phyloP scores from a whole-genome alignment of 2,797 vertebrate species.

The Coregonus sp. region DNA sequence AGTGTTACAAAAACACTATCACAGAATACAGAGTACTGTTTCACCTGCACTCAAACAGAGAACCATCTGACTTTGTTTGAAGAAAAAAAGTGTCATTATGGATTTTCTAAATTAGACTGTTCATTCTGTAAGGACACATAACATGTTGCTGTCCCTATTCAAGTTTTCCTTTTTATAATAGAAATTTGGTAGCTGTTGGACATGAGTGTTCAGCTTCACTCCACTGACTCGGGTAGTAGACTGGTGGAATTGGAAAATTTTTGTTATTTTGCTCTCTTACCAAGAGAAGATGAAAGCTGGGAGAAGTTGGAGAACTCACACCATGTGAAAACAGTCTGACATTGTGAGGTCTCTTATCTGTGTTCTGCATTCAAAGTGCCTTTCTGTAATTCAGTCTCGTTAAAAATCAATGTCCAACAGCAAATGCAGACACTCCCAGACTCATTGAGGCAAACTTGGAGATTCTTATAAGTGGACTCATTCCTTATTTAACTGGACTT shows the following conservation, averaged over 20 bases:
- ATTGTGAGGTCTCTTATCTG: neutral
- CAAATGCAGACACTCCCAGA: neutral
- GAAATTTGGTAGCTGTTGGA: neutral
- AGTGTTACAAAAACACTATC: too few species aligned
- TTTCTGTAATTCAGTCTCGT: neutral
- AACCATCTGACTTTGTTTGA: neutral
- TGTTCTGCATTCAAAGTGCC: conserved; percentile 10
- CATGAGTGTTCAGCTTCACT: neutral
- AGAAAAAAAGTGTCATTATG: neutral
- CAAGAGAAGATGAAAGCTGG: neutral
- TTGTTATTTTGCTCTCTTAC: conserved; percentile 13
- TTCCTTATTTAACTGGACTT: neutral
- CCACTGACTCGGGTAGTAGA: conserved; percentile 12
- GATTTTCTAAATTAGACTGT: conserved; percentile 3
- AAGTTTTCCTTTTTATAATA: neutral
- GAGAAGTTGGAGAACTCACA: neutral
- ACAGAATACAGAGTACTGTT: neutral
- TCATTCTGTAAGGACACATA: neutral
- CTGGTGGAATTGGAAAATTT: conserved; percentile 20
- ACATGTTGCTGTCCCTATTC: neutral
- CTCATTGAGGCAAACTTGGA: neutral
- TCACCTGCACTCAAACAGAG: neutral
- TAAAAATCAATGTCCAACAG: neutral
- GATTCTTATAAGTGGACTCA: neutral
- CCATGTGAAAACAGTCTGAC: neutral